Evolutionary conservation across 2,888 invertebrate species (phyloP), one percentile per base, ranked within the genome.

Genomic region (Aricia artaxerxes): DNA sequence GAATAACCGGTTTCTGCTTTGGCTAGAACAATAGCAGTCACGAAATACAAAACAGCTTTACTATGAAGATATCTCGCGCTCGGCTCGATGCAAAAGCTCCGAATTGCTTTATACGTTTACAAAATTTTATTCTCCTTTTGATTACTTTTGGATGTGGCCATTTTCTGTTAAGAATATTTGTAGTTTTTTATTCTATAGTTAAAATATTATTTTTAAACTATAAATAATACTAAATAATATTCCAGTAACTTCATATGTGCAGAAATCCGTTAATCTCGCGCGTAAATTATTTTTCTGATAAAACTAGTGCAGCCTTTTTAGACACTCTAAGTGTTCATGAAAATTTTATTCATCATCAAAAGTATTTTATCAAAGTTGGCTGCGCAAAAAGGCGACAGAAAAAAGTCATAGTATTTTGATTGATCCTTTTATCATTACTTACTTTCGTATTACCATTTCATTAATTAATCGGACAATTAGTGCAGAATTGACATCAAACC

Each of bases 1-100:
- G 69, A 69, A 69, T 69, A 35, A 69, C 69, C 69, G 35, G 69
- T 69, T 69, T 13, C 64, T 69, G 64, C 64, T 69, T 69, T 16
- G 38, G 13, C 69, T 69, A 69, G 35, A 69, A 69, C 69, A 69
- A 69, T 69, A 16, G 69, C 69, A 69, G 69, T 35, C 69, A 69
- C 69, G 69, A 69, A 69, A 69, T 35, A 35, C 35, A 5, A 35
- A 69, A 38, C 69, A 69, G 35, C 35, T 69, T 69, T 38, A 69
- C 69, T 38, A 35, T 69, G 35, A 69, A 69, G 69, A 38, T 69
- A 69, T 69, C 38, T 69, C 35, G 69, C 69, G 69, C 69, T 38
- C 16, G 69, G 35, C 69, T 69, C 13, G 69, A 69, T 16, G 69
- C 69, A 38, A 35, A 69, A 69, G 69, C 35, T 38, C 31, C 6